Evolutionary conservation across 2,888 invertebrate genomes (phyloP), one percentile per base, ranked within the genome.

Genomic region (Leptarthrus brevirostris): DNA sequence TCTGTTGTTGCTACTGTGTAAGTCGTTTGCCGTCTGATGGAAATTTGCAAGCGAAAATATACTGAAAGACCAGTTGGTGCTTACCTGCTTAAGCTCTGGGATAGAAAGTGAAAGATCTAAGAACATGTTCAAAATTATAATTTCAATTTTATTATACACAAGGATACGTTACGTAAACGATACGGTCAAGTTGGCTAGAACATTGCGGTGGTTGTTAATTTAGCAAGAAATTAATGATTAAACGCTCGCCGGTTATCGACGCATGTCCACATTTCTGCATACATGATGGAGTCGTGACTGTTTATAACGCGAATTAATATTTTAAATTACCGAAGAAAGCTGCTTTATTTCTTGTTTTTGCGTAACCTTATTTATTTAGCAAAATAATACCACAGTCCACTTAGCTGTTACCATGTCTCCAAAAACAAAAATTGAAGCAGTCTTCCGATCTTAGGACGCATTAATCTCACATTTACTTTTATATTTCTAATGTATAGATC

Each of bases 61-160:
- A 40, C n/a, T 3, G 10, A 6, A 40, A 40, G 40, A 40, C 40
- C 40, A 12, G 40, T n/a, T n/a, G n/a, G n/a, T n/a, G n/a, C 40
- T 40, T 12, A 40, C 40, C 40, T 3, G 40, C 8, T 3, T 12
- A 40, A 40, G 40, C n/a, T 30, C 10, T n/a, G n/a, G 8, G 40
- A 40, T 8, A 24, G 26, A 64, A 64, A 47, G 44, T 64, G 24
- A 22, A 64, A 64, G 24, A 22, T 20, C 44, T 44, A 44, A 64
- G 44, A 64, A 18, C 44, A 44, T 16, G 64, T 20, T 34, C 64
- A 18, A 64, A 64, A 64, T 64, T 64, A 64, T 64, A 64, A 64
- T 64, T 64, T 64, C 47, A 64, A 64, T 64, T 58, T 58, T 12
- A n/a, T 40, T 40, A 40, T 40, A 12, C 12, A 40, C n/a, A 40